Base-by-base conservation (phyloP, 2,888 invertebrate species). In the Alentia gelatinosa region DNA sequence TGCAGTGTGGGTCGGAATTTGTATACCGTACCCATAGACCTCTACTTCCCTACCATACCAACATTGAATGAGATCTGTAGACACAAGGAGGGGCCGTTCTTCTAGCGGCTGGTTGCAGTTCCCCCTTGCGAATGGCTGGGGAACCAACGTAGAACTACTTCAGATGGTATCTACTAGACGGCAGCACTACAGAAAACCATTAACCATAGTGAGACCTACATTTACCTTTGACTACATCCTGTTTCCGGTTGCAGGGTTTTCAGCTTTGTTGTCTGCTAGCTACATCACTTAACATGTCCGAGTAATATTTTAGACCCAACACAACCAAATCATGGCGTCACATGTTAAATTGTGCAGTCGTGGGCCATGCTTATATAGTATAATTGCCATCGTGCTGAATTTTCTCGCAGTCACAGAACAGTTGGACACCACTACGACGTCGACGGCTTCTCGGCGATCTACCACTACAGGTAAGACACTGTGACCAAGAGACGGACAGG, bases 381-480 rank as follows among this genome's bases (percentile, higher is more conserved):
- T 74, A 30, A 33, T 5, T 33, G 5, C 15, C 30, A 12, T 47
- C 19, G 47, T 47, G 9, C 9, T 12, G 7, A 33, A 15, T 26
- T 74, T 74, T 33, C 4, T 26, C 15, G 30, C 74, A 26, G 74
- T 26, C 74, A 74, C 30, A n/a, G 56, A 33, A 33, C 15, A 26
- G 74, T 33, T 15, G 26, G n/a, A 12, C 30, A 74, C 30, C 74
- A 74, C 74, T 33, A 47, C 47, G 9, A 47, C 63, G 15, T 63
- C 74, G 4, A 5, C n/a, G 30, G 3, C 26, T 33, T 3, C 30
- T 4, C 74, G 30, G n/a, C n/a, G 30, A 33, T 74, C 74, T 30
- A 74, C 74, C n/a, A 74, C 74, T 15, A 74, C 74, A 74, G 74
- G 74, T 74, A 74, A 74, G 30, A 33, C 26, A 63, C 63, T n/a